Evolutionary conservation across 2,888 invertebrate species (phyloP).

Genomic region (Sisyra nigra): DNA sequence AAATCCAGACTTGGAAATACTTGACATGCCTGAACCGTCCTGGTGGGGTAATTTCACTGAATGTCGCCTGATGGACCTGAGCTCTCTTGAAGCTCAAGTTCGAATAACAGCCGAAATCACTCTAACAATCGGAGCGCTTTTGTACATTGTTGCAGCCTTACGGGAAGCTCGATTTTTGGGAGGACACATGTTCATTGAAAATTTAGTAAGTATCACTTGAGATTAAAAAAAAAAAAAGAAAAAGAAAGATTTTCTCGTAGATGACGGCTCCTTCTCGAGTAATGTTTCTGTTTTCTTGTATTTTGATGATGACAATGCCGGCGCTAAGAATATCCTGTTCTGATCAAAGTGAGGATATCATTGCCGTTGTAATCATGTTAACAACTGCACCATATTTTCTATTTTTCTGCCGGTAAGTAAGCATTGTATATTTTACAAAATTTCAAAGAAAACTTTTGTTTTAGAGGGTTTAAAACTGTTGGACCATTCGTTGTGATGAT

Average conservation of each 20-base stretch:
- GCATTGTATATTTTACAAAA: conserved; percentile 2
- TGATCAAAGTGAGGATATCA: conserved; percentile 76
- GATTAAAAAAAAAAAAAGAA: not conserved
- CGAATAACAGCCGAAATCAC: conserved; percentile 63
- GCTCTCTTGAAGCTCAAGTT: conserved; percentile 40
- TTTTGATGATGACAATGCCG: conserved; percentile 73
- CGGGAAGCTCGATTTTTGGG: conserved; percentile 85
- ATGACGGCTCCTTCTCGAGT: conserved; percentile 80
- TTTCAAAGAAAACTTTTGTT: too few relatives aligned
- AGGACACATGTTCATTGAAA: conserved; percentile 85
- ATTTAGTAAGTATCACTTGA: conserved; percentile 46
- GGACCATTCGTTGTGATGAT: conserved; percentile 99
- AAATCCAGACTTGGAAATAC: too few relatives aligned
- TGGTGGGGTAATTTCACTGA: conserved; percentile 61
- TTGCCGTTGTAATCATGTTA: conserved; percentile 86
- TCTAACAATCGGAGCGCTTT: conserved; percentile 65
- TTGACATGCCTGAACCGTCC: not conserved
- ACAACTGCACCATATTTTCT: conserved; percentile 93
- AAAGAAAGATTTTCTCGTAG: conserved; percentile 30
- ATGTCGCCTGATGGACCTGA: conserved; percentile 51
- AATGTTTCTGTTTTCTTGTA: conserved; percentile 87
- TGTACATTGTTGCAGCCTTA: conserved; percentile 71
- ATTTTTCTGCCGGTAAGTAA: conserved; percentile 84
- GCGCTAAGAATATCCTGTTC: conserved; percentile 70
- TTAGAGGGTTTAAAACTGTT: conserved; percentile 90